These are phyloP conservation scores for Leucophenga montana DNA, from an alignment of 2,888 invertebrate genomes.

Conservation along the genomic window DNA sequence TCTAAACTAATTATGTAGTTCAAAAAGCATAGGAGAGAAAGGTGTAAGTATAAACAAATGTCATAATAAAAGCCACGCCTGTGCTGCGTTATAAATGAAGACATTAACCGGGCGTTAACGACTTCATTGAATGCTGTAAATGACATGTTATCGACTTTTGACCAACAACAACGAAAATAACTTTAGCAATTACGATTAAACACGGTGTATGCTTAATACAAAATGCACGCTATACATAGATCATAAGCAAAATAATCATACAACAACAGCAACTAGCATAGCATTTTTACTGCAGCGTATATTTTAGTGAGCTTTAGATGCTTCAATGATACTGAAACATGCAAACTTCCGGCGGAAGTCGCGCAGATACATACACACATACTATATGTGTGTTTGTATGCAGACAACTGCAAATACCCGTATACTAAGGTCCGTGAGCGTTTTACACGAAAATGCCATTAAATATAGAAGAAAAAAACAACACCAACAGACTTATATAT, in stretches of 20 bases:
- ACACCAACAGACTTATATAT: background rate
- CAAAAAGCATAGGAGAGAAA: background rate
- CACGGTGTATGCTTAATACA: background rate
- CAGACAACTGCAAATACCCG: conserved; percentile 36
- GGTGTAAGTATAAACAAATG: background rate
- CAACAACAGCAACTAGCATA: conserved; percentile 44
- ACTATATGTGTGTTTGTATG: background rate
- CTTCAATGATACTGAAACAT: conserved; percentile 65
- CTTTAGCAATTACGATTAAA: conserved; percentile 43
- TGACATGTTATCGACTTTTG: conserved; percentile 63
- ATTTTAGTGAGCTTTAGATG: conserved; percentile 63
- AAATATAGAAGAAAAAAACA: conserved; percentile 42
- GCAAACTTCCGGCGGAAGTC: conserved; percentile 60
- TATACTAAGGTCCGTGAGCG: background rate
- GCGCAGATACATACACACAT: conserved; percentile 15
- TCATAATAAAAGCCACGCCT: background rate
- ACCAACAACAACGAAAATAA: conserved; percentile 11
- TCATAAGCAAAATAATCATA: conserved; percentile 43
- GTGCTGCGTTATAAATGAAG: conserved; percentile 60
- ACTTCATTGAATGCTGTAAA: conserved; percentile 49
- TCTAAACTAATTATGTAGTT: too few species aligned
- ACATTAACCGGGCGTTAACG: conserved; percentile 50
- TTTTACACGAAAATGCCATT: conserved; percentile 59
- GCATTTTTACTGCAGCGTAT: conserved; percentile 45
- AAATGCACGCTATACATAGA: conserved; percentile 24